These are phyloP conservation scores for Chinchilla lanigera DNA, from an alignment of 2,113 vertebrate species.

Conservation along the genomic window DNA sequence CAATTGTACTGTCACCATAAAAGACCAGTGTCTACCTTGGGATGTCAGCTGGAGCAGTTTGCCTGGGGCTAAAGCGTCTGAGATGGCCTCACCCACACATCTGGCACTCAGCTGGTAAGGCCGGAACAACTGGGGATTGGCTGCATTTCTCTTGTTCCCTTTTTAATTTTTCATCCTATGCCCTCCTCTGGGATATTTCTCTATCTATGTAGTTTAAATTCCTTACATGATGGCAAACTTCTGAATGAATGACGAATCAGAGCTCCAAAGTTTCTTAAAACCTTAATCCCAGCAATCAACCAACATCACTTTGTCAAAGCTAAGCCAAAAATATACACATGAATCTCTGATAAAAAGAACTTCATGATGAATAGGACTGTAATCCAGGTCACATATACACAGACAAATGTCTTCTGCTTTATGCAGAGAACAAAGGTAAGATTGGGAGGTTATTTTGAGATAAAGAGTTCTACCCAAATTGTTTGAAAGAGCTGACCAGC, in stretches of 20 bases:
- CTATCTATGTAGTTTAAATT: not conserved
- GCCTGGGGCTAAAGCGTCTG: not conserved
- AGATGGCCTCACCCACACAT: not conserved
- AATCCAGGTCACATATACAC: not conserved
- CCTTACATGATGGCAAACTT: not conserved
- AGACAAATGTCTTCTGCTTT: not conserved
- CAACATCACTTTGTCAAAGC: not conserved
- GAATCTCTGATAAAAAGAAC: not conserved
- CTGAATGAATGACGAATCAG: not conserved
- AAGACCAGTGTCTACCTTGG: not conserved
- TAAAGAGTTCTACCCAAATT: not conserved
- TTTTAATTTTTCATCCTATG: not conserved
- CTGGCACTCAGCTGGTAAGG: not conserved
- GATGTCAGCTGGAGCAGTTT: not conserved
- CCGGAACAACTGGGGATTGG: not conserved
- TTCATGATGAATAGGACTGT: not conserved
- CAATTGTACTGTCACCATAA: not conserved
- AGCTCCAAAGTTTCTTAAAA: conserved; percentile 3
- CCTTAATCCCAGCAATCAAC: not conserved
- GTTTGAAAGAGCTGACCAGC: not conserved
- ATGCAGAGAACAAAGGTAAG: not conserved
- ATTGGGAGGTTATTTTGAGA: not conserved
- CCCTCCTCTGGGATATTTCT: not conserved
- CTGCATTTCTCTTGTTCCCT: not conserved
- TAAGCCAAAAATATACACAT: not conserved